phyloP scores from a whole-genome alignment of 2,113 vertebrate species.

The Ptilonorhynchus violaceus region DNA sequence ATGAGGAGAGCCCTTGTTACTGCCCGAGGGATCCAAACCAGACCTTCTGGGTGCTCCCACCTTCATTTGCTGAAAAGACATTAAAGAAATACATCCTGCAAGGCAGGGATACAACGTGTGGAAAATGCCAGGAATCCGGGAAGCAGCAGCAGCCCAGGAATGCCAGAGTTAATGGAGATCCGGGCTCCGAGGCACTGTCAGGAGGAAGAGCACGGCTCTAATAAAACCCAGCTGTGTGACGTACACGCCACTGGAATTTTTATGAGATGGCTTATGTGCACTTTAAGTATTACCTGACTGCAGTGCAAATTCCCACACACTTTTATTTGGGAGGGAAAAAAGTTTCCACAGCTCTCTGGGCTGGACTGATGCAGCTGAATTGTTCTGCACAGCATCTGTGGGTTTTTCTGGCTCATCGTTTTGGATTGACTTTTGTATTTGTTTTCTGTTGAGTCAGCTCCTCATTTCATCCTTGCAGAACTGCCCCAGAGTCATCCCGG shows the following conservation, averaged over 20 bases:
- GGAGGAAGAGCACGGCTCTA: conserved; percentile 49
- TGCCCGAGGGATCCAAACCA: neutral
- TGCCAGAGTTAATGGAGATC: conserved; percentile 52
- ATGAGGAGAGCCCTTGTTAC: neutral
- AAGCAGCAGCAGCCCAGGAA: conserved; percentile 43
- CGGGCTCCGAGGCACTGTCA: conserved; percentile 28
- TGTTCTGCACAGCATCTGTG: neutral
- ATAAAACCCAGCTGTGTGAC: conserved; percentile 52
- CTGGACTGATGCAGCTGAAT: neutral
- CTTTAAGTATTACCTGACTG: conserved; percentile 49
- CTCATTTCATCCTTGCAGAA: neutral
- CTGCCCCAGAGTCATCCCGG: neutral
- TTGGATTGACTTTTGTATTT: neutral
- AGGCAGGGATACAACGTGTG: neutral
- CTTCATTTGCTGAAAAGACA: neutral
- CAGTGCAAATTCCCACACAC: conserved; percentile 45
- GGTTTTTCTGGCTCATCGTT: neutral
- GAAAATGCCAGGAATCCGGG: conserved; percentile 3
- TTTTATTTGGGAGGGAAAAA: neutral
- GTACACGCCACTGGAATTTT: conserved; percentile 39
- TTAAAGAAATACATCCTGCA: neutral
- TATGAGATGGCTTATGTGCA: conserved; percentile 50
- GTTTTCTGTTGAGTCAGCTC: conserved; percentile 6
- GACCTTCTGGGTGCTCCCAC: neutral
- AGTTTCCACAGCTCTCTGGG: neutral